A percentile compares a stretch with the other conserved stretches of the same genome.
Evolutionary conservation across 1,140 invertebrate genomes (phyloP).

Genomic region (Lepidurus couesii): DNA sequence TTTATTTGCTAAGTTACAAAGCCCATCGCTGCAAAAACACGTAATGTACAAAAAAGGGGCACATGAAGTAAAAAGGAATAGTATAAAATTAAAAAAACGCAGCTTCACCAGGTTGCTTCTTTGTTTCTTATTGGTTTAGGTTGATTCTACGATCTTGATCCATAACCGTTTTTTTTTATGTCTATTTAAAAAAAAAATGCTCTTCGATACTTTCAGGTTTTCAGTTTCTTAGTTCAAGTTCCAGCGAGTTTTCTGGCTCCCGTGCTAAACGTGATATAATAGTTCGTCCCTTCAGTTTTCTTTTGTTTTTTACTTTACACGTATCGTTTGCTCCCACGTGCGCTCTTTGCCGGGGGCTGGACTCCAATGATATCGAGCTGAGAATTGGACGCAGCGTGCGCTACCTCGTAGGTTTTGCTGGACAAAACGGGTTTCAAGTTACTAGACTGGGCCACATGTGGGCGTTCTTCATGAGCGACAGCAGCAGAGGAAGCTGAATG

Average conservation of each 20-base stretch:
- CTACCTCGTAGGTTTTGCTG: neutral
- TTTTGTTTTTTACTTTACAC: neutral
- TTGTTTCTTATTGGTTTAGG: neutral
- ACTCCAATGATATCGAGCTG: neutral
- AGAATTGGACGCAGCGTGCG: neutral
- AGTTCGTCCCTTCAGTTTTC: neutral
- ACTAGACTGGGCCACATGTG: neutral
- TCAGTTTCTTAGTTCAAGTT: neutral
- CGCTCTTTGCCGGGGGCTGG: neutral
- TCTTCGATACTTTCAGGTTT: neutral
- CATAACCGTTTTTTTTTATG: neutral
- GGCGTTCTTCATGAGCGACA: neutral
- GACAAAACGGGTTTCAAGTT: neutral
- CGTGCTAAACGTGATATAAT: neutral
- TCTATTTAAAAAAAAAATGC: neutral
- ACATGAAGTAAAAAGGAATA: neutral
- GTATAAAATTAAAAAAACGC: neutral
- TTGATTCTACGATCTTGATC: neutral
- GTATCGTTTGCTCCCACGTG: neutral
- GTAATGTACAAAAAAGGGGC: conserved; percentile 12
- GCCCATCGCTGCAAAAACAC: neutral
- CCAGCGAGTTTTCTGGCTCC: neutral
- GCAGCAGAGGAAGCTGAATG: neutral
- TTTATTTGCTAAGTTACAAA: conserved; percentile 22
- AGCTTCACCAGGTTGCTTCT: neutral